phyloP scores from a whole-genome alignment of 2,113 vertebrate genomes.

The Lagopus leucura region DNA sequence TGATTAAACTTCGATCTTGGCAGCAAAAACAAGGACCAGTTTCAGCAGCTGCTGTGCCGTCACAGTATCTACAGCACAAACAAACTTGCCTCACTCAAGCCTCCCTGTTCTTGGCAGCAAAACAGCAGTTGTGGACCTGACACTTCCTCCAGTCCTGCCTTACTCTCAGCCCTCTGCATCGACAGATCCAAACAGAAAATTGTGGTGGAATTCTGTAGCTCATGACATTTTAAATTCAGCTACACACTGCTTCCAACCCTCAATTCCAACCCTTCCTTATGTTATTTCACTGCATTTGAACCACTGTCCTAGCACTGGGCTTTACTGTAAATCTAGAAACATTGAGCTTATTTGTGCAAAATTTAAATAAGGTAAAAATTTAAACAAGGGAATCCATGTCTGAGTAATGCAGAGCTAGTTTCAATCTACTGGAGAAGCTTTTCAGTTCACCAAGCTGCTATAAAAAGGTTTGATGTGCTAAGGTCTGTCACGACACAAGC shows the following conservation, averaged over 20 bases:
- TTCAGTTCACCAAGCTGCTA: background rate
- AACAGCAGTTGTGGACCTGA: background rate
- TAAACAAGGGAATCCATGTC: background rate
- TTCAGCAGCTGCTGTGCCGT: background rate
- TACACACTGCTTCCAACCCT: background rate
- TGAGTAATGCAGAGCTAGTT: conserved; percentile 16
- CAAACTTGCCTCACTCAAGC: background rate
- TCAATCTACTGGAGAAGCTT: background rate
- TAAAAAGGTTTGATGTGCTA: background rate
- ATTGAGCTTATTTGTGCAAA: background rate
- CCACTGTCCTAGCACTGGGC: background rate
- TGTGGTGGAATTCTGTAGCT: background rate
- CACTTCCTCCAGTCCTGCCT: background rate
- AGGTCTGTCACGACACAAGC: background rate
- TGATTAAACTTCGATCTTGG: conserved; percentile 23
- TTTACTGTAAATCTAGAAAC: background rate
- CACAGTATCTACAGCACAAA: background rate
- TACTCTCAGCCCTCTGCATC: background rate
- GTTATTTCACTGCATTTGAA: background rate
- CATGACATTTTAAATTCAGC: background rate
- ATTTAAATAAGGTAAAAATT: background rate
- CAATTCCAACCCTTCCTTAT: background rate
- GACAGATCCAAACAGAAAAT: background rate
- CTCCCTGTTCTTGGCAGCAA: background rate
- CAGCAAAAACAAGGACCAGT: background rate